Evolutionary conservation across 1,140 invertebrate species (phyloP), one percentile per base, ranked within the genome.

Genomic region (Diorhabda elongata): DNA sequence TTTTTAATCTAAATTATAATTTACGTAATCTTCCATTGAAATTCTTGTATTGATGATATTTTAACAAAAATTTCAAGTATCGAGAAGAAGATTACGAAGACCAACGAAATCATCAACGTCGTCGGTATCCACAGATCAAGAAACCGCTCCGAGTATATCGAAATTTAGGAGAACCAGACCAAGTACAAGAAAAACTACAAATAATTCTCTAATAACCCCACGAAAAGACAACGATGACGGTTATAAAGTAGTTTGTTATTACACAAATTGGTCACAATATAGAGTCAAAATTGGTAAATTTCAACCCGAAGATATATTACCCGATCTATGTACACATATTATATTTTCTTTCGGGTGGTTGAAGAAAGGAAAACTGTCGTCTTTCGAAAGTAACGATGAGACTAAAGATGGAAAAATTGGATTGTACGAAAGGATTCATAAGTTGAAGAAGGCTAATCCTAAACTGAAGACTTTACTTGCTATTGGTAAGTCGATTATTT

Each of bases 261-360:
- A 97, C 82, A 97, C 95, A 26, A 98, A 98, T 84, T 98, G 96
- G 96, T 96, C 96, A 0, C 96, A 98, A 79, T 98, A 98, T 79
- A 73, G 96, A 64, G 90, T 91, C 1, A 97, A 97, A 80, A 84
- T 93, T 67, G 96, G 94, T 44, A 98, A 98, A 83, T 98, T 96
- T 83, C 79, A 89, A 45, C 96, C 97, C 0, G 96, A 98, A 84
- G 94, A 98, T 80, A 97, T 98, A 70, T 91, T 96, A 67, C 93
- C 96, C 2, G 91, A 96, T 81, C 86, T 98, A 4, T 98, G 97
- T 81, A 98, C 96, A 1, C 96, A 98, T 83, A 86, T 98, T 74
- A 94, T 98, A 75, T 98, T 96, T 81, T 93, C 96, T 42, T 98
- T 98, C 80, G 96, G 94, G 2, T 98, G 95, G 95, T 84, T 98